Conservation (phyloP, 2,888 invertebrate genomes). For the Heterodera filipjevi region DNA sequence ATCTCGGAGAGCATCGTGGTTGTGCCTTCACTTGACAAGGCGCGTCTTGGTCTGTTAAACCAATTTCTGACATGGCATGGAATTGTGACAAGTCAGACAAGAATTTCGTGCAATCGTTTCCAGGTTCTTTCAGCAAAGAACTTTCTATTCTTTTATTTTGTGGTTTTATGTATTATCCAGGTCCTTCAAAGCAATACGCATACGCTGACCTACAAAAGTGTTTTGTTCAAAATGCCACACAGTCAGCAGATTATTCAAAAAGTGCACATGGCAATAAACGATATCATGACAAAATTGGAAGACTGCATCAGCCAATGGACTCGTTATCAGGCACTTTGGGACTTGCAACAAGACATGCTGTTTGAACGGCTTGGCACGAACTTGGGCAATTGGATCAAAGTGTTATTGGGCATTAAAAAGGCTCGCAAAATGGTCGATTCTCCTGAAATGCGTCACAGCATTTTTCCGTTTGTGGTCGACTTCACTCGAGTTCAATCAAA, state of each 20-base stretch:
- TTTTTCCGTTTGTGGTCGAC: constrained; percentile 95
- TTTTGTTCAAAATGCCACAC: constrained; percentile 88
- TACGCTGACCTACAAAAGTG: constrained; percentile 81
- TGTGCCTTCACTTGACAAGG: constrained; percentile 88
- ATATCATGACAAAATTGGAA: constrained; percentile 80
- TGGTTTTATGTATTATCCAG: too few species aligned
- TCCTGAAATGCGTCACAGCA: constrained; percentile 86
- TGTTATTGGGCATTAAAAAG: constrained; percentile 90
- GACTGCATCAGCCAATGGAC: constrained; percentile 88
- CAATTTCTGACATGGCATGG: constrained; percentile 98
- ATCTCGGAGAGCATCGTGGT: constrained; percentile 75
- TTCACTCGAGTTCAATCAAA: constrained; percentile 99
- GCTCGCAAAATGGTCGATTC: constrained; percentile 95
- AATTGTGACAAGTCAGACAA: constrained; percentile 88
- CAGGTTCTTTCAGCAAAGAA: too few species aligned
- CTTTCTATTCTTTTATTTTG: too few species aligned
- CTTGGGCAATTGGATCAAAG: constrained; percentile 93
- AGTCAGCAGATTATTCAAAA: constrained; percentile 81
- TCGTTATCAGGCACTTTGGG: constrained; percentile 96
- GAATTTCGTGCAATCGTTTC: constrained; percentile 88
- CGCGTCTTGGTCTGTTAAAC: constrained; percentile 91
- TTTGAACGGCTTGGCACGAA: constrained; percentile 91
- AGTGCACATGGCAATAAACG: constrained; percentile 88
- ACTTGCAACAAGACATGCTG: constrained; percentile 91
- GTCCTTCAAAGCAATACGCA: constrained; percentile 49